phyloP scores from a whole-genome alignment of 2,797 vertebrate species.

The Chelonia mydas region DNA sequence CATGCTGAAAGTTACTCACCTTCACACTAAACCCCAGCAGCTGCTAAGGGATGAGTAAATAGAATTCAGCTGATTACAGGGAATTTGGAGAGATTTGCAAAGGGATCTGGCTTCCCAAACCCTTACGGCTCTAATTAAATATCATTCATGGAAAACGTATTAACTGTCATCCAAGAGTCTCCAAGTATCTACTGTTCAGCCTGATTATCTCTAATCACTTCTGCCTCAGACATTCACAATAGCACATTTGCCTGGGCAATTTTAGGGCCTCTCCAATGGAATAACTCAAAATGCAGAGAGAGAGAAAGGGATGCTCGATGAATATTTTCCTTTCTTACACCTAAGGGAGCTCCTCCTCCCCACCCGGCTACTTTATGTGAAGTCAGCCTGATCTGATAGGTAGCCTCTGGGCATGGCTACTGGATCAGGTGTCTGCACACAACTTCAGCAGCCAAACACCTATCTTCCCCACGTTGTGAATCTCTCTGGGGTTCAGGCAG shows the following conservation, averaged over 20 bases:
- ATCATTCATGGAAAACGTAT: background rate
- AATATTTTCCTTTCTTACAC: background rate
- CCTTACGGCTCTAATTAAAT: background rate
- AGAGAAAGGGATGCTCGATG: background rate
- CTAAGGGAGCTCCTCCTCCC: no score
- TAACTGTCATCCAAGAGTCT: background rate
- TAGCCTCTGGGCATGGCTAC: no score
- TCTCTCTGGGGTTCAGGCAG: no score
- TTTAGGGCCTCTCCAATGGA: background rate
- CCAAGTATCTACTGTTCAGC: background rate
- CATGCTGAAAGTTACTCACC: no score
- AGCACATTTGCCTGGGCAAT: background rate
- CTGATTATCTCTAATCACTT: background rate
- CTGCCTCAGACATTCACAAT: background rate
- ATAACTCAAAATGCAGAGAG: background rate
- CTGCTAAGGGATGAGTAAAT: background rate
- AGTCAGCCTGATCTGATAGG: no score
- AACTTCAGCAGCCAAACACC: no score
- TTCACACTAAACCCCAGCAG: no score
- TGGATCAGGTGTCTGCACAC: no score
- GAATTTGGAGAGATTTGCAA: background rate
- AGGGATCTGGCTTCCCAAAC: background rate
- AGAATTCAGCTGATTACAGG: background rate
- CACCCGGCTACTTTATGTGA: no score
- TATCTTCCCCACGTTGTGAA: no score